A percentile compares a stretch with the other conserved stretches of the same genome.
Conservation (phyloP, 1,140 invertebrate species). For the Lucilia sericata region DNA sequence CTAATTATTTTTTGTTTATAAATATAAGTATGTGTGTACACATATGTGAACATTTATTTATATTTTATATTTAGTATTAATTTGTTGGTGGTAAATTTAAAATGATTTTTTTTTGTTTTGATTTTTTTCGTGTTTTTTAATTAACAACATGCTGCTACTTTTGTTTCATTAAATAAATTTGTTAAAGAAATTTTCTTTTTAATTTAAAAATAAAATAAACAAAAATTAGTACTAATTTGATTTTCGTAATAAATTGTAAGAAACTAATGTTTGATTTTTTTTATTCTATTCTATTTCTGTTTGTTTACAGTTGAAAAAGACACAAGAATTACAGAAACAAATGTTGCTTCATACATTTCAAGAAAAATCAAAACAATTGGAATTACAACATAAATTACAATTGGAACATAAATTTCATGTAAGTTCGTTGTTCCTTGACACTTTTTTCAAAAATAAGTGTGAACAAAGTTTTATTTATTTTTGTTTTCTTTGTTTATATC, state of each 20-base stretch:
- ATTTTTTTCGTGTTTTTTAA: background rate
- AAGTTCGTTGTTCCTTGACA: conserved; percentile 56
- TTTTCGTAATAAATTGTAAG: background rate
- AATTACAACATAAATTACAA: conserved; percentile 89
- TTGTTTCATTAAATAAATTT: background rate
- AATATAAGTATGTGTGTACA: background rate
- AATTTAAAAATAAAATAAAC: background rate
- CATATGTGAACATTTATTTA: background rate
- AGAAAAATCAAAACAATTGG: conserved; percentile 87
- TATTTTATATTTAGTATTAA: conserved; percentile 29
- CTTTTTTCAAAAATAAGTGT: background rate
- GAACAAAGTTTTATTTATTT: background rate
- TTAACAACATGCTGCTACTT: background rate
- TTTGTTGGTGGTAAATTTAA: background rate
- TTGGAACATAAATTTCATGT: conserved; percentile 89
- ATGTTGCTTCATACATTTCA: conserved; percentile 89
- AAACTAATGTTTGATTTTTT: conserved; percentile 25
- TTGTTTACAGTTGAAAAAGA: conserved; percentile 83
- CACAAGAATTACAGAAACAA: conserved; percentile 91
- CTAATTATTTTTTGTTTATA: conserved; percentile 19
- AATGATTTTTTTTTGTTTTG: conserved; percentile 4
- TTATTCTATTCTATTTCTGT: conserved; percentile 50
- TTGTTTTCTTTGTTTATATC: conserved; percentile 38
- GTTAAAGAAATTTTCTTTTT: conserved; percentile 8
- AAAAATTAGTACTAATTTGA: conserved; percentile 24